phyloP scores from a whole-genome alignment of 2,797 vertebrate species.

The Mycteria americana region DNA sequence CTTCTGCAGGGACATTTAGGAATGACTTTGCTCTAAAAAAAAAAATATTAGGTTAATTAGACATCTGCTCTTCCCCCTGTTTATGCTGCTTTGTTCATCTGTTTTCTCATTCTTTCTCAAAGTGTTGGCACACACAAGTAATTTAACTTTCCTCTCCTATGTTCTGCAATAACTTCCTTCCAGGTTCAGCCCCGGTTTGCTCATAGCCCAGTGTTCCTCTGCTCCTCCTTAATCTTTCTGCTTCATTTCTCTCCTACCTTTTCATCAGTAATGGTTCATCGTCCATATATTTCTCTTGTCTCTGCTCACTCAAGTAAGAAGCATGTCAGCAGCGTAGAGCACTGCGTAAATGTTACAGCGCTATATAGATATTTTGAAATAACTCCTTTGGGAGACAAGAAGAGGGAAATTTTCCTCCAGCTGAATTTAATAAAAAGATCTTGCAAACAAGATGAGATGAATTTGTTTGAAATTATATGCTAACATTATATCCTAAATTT shows the following conservation, averaged over 20 bases:
- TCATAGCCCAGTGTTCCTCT: background rate
- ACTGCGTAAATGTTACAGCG: background rate
- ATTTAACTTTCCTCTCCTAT: background rate
- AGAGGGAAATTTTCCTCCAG: background rate
- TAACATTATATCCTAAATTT: background rate
- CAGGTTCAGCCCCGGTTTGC: background rate
- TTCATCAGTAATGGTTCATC: background rate
- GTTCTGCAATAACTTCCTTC: background rate
- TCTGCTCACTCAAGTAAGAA: background rate
- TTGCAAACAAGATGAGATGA: background rate
- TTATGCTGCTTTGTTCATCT: background rate
- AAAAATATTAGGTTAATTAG: conserved; percentile 18
- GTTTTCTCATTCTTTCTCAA: background rate
- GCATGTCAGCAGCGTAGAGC: background rate
- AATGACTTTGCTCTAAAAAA: conserved; percentile 25
- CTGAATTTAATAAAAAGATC: background rate
- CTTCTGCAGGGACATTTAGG: conserved; percentile 2
- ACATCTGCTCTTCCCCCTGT: conserved; percentile 19
- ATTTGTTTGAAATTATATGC: background rate
- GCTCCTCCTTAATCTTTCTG: background rate
- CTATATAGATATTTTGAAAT: conserved; percentile 9
- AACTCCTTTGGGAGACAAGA: background rate
- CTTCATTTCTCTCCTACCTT: background rate
- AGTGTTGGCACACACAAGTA: background rate
- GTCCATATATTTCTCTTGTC: background rate